Base-by-base conservation (phyloP, 1,140 invertebrate species). In the Ooceraea biroi region DNA sequence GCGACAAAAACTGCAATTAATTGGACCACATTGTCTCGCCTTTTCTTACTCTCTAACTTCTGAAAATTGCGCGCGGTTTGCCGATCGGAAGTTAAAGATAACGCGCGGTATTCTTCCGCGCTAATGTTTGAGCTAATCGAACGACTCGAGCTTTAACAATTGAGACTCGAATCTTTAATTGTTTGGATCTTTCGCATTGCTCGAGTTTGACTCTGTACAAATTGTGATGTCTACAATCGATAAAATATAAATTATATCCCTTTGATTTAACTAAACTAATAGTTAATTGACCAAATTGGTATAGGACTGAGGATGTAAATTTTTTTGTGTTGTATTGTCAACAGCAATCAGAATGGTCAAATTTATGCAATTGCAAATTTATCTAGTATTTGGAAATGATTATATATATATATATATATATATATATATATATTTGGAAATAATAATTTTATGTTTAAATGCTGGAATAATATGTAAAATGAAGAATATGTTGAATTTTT, bases 11-110 rank as follows among this genome's bases (percentile, higher is more conserved):
- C 73, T 84, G 80, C 88, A 88, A 88, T 89, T 88, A 88, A 89
- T 89, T 82, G 88, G 88, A 89, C 88, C 88, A 89, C 88, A 88
- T 84, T 84, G 65, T 87, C 80, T 89, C 86, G 88, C 82, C 88
- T 90, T 90, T 87, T 84, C 84, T 87, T 88, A 87, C 80, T 89
- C 87, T 90, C 80, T 72, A 88, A 73, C 86, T 88, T 44, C 74
- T 83, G 52, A 36, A 78, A 87, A 71, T 68, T 58, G n/a, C 82
- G 72, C 27, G 74, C 58, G 55, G 3, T 22, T 74, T 22, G 68
- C 68, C 69, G 66, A 63, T 74, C 80, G 85, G 46, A 74, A 66
- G 58, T 65, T 61, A 83, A 82, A 63, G 36, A 36, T 36, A 36
- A 36, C 36, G 36, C 7, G 2, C 36, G 36, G 36, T 3, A 36